These are phyloP conservation scores for Phymanthus crucifer DNA, from an alignment of 92 coral and sea anemone genomes.

Conservation along the genomic window DNA sequence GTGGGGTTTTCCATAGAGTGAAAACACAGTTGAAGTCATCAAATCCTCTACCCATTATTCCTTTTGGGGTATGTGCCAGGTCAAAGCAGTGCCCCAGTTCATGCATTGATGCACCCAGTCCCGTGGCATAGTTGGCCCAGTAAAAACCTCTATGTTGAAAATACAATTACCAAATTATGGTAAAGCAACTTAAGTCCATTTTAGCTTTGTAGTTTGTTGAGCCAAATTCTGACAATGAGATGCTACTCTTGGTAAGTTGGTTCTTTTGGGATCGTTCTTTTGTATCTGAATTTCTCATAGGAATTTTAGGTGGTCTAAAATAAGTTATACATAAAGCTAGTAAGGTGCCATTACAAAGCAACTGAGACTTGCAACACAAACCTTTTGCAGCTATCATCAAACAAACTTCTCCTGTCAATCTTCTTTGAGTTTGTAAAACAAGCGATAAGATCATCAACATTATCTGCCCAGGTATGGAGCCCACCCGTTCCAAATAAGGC, in stretches of 20 bases:
- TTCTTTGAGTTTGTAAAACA: conserved; percentile 72
- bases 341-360: no score
- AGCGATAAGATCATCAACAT: conserved; percentile 63
- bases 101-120: conserved; percentile 96
- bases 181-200: no score
- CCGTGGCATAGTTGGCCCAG: conserved; percentile 98
- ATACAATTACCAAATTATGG: not conserved
- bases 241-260: no score
- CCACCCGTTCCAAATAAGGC: conserved; percentile 97
- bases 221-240: no score
- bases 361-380: no score
- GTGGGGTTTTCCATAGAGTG: conserved; percentile 69
- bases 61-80: conserved; percentile 92
- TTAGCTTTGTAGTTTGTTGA: no score
- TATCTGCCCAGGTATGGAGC: conserved; percentile 92
- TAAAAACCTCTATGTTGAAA: conserved; percentile 69
- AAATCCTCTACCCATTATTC: conserved; percentile 97
- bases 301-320: no score
- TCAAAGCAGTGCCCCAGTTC: conserved; percentile 98
- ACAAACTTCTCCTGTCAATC: conserved; percentile 76
- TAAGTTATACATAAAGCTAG: no score
- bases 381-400: conserved; percentile 97
- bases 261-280: no score
- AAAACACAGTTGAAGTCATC: conserved; percentile 91
- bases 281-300: no score